Conservation (phyloP, 2,113 vertebrate species). For the Okapia johnstoni region DNA sequence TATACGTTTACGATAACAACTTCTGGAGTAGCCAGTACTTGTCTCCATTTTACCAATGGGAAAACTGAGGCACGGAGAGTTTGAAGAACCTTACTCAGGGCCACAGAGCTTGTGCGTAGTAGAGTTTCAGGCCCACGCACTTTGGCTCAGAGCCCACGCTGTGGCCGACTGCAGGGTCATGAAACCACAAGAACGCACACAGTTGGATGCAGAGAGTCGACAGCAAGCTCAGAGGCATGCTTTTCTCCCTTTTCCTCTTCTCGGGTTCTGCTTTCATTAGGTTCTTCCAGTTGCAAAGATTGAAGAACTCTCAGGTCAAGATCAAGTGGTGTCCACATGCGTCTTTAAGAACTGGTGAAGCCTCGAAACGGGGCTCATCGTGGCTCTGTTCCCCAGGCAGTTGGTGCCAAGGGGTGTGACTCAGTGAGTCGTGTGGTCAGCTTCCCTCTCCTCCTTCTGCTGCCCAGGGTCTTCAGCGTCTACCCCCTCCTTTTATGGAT, state of each 20-base stretch:
- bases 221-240: rapidly evolving
- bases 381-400: rapidly evolving
- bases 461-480: not conserved
- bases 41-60: not conserved
- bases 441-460: not conserved
- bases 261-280: not conserved
- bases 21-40: not conserved
- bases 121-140: rapidly evolving
- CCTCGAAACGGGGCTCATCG: rapidly evolving
- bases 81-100: not conserved
- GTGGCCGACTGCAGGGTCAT: rapidly evolving
- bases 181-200: rapidly evolving
- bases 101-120: not conserved
- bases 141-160: not conserved
- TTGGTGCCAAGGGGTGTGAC: not conserved
- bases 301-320: not conserved
- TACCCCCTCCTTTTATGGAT: not conserved
- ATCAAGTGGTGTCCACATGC: rapidly evolving
- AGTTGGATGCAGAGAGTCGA: rapidly evolving
- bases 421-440: not conserved
- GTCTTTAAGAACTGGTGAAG: not conserved
- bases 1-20: not conserved
- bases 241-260: no score
- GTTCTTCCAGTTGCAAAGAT: not conserved
- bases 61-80: not conserved